phyloP scores from a whole-genome alignment of 2,888 invertebrate genomes.

The Podabrus alpinus region DNA sequence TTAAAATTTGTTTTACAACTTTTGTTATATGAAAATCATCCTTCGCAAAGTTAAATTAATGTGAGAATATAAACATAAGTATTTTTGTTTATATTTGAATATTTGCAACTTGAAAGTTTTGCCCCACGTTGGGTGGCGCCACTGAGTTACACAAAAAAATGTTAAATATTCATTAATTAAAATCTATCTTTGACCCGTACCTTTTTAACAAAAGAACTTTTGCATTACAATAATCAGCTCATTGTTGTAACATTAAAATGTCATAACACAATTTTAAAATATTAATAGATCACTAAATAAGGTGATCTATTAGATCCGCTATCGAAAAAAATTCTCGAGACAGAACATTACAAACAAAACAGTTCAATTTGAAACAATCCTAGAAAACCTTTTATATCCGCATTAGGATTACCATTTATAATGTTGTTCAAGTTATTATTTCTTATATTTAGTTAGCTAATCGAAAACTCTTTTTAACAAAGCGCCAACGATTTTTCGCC shows the following conservation, averaged over 20 bases:
- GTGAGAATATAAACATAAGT: not conserved
- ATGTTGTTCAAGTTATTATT: not conserved
- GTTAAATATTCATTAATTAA: not conserved
- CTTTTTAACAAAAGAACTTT: conserved; percentile 5
- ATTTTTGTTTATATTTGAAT: not conserved
- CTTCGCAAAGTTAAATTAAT: not conserved
- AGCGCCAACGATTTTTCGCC: not conserved
- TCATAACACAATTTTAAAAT: conserved; percentile 6
- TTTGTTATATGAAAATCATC: not conserved
- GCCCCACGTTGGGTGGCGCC: not conserved
- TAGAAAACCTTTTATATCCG: not conserved
- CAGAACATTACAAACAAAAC: not conserved
- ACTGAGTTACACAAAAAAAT: not conserved
- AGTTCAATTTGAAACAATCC: not conserved
- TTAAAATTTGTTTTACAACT: not conserved
- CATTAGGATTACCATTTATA: not conserved
- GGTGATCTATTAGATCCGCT: not conserved
- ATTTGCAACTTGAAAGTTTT: not conserved
- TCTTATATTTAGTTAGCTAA: not conserved
- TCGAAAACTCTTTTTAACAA: not conserved
- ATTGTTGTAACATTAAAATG: conserved; percentile 8
- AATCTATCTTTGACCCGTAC: not conserved
- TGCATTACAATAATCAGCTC: conserved; percentile 9
- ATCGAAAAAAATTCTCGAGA: not conserved
- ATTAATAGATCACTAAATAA: not conserved